A percentile compares a stretch with the other conserved stretches of the same genome.
phyloP scores from a whole-genome alignment of 2,888 invertebrate genomes.

The Timema podura region DNA sequence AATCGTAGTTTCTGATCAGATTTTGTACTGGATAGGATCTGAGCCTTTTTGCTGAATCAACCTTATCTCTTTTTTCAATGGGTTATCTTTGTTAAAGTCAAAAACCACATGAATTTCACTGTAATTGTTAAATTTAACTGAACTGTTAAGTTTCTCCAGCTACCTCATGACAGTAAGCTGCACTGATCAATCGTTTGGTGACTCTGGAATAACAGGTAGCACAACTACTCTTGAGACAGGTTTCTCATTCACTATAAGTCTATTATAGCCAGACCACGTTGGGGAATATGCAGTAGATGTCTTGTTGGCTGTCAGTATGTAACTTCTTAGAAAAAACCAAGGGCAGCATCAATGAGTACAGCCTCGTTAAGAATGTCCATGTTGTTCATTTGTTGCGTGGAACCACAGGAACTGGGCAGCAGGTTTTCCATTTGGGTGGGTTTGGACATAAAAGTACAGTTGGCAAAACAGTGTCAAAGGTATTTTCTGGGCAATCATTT shows the following conservation, averaged over 20 bases:
- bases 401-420: not conserved
- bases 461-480: no score
- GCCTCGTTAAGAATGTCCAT: not conserved
- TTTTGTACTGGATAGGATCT: not conserved
- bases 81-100: not conserved
- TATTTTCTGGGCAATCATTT: no score
- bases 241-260: not conserved
- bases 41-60: not conserved
- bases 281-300: not conserved
- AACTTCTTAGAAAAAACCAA: not conserved
- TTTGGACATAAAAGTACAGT: no score
- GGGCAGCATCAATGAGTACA: not conserved
- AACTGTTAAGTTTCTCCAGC: not conserved
- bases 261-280: conserved; percentile 5
- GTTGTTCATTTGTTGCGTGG: not conserved
- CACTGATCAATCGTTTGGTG: not conserved
- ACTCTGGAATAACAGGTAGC: conserved; percentile 4
- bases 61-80: not conserved
- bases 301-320: not conserved
- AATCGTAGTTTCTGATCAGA: not conserved
- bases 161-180: not conserved
- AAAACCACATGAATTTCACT: not conserved
- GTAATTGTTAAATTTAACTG: not conserved
- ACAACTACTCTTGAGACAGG: not conserved
- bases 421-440: not conserved